phyloP scores from a whole-genome alignment of 2,113 vertebrate species.

The Protobothrops flavoviridis region DNA sequence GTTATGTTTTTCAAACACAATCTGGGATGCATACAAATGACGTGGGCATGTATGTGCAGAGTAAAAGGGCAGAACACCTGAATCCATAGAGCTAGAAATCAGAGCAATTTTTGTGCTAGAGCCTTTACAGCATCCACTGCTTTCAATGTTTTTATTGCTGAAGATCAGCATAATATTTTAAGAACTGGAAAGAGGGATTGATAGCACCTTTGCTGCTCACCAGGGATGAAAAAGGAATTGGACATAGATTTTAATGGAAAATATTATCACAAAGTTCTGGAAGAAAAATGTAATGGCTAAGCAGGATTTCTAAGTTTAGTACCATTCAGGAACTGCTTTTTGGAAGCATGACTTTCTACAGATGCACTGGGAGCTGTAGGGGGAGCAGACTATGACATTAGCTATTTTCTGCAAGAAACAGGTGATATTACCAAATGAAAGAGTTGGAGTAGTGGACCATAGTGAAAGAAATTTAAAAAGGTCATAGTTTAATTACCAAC shows the following conservation, averaged over 20 bases:
- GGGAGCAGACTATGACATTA: not conserved
- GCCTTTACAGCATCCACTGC: not conserved
- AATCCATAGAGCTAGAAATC: not conserved
- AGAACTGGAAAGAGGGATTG: not conserved
- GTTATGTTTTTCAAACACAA: not conserved
- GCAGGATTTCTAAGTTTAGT: not conserved
- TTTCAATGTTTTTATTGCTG: not conserved
- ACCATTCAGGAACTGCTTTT: not conserved
- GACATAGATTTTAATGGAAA: not conserved
- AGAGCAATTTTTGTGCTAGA: not conserved
- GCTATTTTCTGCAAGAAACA: not conserved
- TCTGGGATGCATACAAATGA: not conserved
- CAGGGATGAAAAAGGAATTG: not conserved
- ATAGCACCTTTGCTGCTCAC: not conserved
- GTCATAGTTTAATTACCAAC: not conserved
- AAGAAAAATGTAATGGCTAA: not conserved
- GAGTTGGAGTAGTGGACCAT: not conserved
- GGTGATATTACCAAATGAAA: not conserved
- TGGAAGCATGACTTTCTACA: not conserved
- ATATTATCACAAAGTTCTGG: not conserved
- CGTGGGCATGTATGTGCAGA: not conserved
- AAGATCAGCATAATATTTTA: not conserved
- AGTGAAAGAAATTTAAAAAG: not conserved
- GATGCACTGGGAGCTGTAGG: not conserved
- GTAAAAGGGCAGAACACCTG: not conserved